These are phyloP conservation scores for Tipula vernalis DNA, from an alignment of 2,888 invertebrate species.

Conservation along the genomic window DNA sequence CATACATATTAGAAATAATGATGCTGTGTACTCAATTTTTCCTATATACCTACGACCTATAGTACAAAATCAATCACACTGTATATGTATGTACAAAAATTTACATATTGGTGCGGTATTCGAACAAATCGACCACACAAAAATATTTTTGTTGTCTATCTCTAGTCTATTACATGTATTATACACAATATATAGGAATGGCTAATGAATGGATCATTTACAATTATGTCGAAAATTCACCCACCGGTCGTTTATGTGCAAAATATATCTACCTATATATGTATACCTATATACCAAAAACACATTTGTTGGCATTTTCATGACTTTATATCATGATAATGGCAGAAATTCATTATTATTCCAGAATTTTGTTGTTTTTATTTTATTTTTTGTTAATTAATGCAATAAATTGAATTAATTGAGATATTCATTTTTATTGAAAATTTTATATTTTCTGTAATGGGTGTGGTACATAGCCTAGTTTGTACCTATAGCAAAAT, in stretches of 20 bases:
- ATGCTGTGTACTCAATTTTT: not conserved
- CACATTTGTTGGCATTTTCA: constrained; percentile 4
- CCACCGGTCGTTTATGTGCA: not conserved
- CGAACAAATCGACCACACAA: not conserved
- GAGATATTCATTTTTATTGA: not conserved
- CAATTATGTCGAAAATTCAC: not conserved
- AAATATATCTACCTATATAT: not conserved
- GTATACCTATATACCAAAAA: not conserved
- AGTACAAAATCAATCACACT: not conserved
- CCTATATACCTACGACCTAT: not conserved
- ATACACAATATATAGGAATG: not conserved
- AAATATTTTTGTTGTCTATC: not conserved
- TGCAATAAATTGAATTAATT: constrained; percentile 4
- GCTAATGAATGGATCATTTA: not conserved
- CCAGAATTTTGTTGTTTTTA: not conserved
- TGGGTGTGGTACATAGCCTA: not conserved
- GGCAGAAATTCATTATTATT: not conserved
- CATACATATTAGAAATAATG: not conserved
- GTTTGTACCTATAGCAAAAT: not conserved
- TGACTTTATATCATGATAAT: not conserved
- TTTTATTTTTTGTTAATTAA: not conserved
- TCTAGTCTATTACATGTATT: not conserved
- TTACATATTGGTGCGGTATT: not conserved
- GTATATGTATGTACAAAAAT: not conserved
- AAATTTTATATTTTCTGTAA: not conserved